Evolutionary conservation across 2,113 vertebrate species (phyloP).

Genomic region (Theropithecus gelada): DNA sequence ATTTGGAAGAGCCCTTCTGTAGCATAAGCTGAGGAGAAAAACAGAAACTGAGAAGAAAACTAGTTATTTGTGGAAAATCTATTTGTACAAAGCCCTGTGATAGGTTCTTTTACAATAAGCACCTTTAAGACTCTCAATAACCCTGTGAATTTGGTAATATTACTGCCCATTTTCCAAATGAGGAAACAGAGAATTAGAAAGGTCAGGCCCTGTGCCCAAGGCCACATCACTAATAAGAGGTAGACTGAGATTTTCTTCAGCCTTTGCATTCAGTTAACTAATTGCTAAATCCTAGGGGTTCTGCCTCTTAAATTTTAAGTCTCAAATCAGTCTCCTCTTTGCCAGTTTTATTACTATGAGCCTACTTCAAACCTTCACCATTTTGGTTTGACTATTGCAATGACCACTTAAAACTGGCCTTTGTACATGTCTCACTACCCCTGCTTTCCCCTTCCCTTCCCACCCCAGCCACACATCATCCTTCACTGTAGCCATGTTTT

Average conservation of each 20-base stretch:
- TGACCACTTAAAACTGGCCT: neutral
- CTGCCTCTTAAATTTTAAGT: neutral
- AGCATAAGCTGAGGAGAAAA: neutral
- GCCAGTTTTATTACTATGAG: neutral
- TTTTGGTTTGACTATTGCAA: neutral
- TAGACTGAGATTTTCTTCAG: neutral
- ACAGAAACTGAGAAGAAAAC: neutral
- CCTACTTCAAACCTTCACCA: neutral
- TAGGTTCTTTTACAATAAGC: neutral
- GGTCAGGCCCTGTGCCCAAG: neutral
- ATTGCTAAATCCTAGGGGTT: neutral
- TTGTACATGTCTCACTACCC: neutral
- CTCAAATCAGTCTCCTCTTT: neutral
- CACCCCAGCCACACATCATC: neutral
- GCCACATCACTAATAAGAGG: neutral
- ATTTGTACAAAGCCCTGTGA: neutral
- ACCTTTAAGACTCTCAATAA: neutral
- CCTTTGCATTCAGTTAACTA: neutral
- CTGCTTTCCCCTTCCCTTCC: too few species aligned
- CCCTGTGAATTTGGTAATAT: neutral
- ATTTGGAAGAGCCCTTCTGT: neutral
- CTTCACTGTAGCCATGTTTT: neutral
- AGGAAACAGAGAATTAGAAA: neutral
- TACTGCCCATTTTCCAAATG: constrained; percentile 16
- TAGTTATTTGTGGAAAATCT: neutral